Conservation (phyloP, 2,113 vertebrate species). For the Xiphophorus maculatus region DNA sequence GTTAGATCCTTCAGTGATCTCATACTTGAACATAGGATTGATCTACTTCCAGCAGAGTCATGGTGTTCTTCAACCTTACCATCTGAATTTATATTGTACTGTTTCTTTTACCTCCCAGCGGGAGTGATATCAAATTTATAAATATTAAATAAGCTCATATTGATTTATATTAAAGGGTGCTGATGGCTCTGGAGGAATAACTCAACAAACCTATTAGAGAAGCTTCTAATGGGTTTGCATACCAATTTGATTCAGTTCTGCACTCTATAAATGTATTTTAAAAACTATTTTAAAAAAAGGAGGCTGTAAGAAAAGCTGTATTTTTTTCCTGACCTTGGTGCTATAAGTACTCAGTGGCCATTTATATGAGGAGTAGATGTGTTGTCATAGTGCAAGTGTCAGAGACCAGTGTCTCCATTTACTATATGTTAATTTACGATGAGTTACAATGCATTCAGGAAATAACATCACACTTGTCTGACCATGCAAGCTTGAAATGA, state of each 20-base stretch:
- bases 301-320: too few species aligned
- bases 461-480: neutral
- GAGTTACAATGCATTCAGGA: neutral
- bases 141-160: neutral
- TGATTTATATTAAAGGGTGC: neutral
- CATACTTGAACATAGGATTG: constrained; percentile 37
- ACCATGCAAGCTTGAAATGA: neutral
- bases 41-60: constrained; percentile 50
- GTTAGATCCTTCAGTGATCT: constrained; percentile 39
- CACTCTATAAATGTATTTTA: neutral
- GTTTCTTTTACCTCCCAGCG: neutral
- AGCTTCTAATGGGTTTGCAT: neutral
- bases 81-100: constrained; percentile 8
- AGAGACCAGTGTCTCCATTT: too few species aligned
- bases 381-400: too few species aligned
- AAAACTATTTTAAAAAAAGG: too few species aligned
- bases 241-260: neutral
- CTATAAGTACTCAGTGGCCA: too few species aligned
- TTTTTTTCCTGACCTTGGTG: too few species aligned
- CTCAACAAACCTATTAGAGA: constrained; percentile 2
- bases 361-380: too few species aligned
- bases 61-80: constrained; percentile 16
- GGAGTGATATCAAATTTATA: constrained; percentile 5
- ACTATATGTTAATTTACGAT: too few species aligned
- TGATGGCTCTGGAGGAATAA: constrained; percentile 43